These are phyloP conservation scores for Oryzias sinensis DNA, from an alignment of 2,797 vertebrate genomes.

Conservation along the genomic window DNA sequence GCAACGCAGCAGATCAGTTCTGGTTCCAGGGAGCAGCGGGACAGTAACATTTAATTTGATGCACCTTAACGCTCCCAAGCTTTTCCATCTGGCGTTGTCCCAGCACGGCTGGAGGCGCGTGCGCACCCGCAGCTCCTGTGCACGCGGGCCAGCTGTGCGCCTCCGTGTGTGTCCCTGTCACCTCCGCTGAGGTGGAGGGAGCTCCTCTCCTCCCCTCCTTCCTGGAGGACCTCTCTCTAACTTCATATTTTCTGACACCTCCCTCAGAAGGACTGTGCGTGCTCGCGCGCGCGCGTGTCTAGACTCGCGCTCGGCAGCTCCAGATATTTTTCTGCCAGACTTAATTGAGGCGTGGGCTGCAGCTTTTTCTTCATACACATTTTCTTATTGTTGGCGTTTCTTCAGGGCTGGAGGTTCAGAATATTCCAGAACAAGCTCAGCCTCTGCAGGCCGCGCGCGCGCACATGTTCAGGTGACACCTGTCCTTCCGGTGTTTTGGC, in stretches of 20 bases:
- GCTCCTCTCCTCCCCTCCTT: conserved; percentile 13
- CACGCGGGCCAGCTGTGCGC: conserved; percentile 36
- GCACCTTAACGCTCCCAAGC: conserved; percentile 22
- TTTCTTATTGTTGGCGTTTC: conserved; percentile 19
- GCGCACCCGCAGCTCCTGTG: conserved; percentile 14
- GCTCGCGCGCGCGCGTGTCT: conserved; percentile 3
- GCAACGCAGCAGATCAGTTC: conserved; percentile 21
- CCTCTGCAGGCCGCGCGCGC: not conserved
- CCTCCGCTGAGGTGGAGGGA: conserved; percentile 55
- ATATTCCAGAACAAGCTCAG: no score
- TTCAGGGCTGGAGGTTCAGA: conserved; percentile 16
- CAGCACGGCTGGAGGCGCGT: conserved; percentile 5
- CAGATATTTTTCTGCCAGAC: conserved; percentile 54
- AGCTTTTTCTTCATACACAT: not conserved
- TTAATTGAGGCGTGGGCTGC: conserved; percentile 65
- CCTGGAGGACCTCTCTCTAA: conserved; percentile 33
- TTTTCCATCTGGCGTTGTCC: conserved; percentile 34
- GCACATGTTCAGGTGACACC: not conserved
- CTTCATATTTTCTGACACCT: conserved; percentile 37
- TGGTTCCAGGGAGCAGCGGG: conserved; percentile 6
- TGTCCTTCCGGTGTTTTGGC: not conserved
- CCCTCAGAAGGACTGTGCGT: conserved; percentile 22
- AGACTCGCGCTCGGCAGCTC: conserved; percentile 19
- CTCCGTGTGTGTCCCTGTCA: conserved; percentile 47
- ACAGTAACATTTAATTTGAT: conserved; percentile 42